A percentile compares a stretch with the other conserved stretches of the same genome.
Conservation (phyloP, 2,113 vertebrate species). For the Orcinus orca region DNA sequence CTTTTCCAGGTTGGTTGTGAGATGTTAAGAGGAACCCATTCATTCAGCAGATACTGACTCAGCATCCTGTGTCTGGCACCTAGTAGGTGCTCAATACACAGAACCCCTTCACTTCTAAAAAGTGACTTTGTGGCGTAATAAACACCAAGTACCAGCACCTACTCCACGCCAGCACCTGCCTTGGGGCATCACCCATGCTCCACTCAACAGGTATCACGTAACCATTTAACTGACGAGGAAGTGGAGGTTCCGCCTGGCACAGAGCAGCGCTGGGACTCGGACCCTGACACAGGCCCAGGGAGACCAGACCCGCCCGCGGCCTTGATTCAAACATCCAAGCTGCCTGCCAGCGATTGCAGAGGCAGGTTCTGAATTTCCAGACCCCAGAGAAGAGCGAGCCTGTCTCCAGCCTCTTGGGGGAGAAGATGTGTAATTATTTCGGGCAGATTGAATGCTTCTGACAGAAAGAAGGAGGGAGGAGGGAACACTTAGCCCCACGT, state of each 20-base stretch:
- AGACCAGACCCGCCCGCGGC: neutral
- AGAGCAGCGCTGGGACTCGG: neutral
- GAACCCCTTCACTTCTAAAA: neutral
- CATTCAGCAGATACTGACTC: neutral
- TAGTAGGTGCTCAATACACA: neutral
- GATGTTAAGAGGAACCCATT: neutral
- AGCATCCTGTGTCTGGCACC: neutral
- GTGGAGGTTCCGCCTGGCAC: fast-evolving
- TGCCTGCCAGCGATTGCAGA: neutral
- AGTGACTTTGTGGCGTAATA: neutral
- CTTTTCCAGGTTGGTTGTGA: neutral
- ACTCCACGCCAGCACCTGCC: neutral
- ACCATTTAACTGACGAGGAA: neutral
- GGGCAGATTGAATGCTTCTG: slow-evolving; percentile 77
- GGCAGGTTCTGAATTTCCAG: neutral
- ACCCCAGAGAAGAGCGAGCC: slow-evolving; percentile 38
- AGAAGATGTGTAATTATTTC: slow-evolving; percentile 79
- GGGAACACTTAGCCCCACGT: slow-evolving; percentile 78
- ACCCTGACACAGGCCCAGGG: neutral
- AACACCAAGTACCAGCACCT: neutral
- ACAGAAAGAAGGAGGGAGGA: slow-evolving; percentile 58
- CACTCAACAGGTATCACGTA: fast-evolving
- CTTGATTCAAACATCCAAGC: neutral
- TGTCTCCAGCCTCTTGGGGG: slow-evolving; percentile 57
- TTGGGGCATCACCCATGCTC: fast-evolving